Base-by-base conservation (phyloP, 2,888 invertebrate genomes). In the Hydrotaea cyrtoneurina region DNA sequence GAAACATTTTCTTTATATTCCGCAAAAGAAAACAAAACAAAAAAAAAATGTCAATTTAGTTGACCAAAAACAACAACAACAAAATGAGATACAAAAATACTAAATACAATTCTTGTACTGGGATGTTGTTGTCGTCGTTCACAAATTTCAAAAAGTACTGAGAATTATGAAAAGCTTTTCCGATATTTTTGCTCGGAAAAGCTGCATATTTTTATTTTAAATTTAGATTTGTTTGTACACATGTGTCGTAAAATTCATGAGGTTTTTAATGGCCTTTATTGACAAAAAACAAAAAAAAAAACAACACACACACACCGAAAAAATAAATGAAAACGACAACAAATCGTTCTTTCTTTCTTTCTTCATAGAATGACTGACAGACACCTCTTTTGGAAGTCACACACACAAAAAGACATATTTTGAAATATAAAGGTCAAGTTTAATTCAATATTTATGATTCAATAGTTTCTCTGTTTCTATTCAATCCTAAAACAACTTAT, bases 1-100 rank as follows among this genome's bases (percentile, higher is more conserved):
- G 62, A 26, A 78, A 57, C 83, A 84, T 84, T 71, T 80, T 50
- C 46, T 75, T 66, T 39, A 50, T 13, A 53, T 31, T 43, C n/a
- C n/a, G 31, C 7, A 31, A 7, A 2, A 31, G 31, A 21, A 69
- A 66, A 7, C 53, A 19, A 53, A 72, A 43, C 15, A 43, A 43
- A 53, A 53, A 53, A 17, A 55, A 55, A 55, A 21, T 21, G 0
- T 17, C 17, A 55, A 7, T 31, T n/a, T n/a, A n/a, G n/a, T n/a
- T n/a, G n/a, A n/a, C n/a, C n/a, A n/a, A n/a, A n/a, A 57, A 57
- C 19, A 21, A 23, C 57, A 57, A 2, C 55, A 21, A 55, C 1
- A 26, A 31, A 26, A 21, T 15, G 23, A 19, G 21, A 23, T 19
- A 57, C 57, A 53, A 19, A 23, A 57, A 57, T 19, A 13, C 26